These are phyloP conservation scores for Xenopus laevis DNA, from an alignment of 2,113 vertebrate species.

Conservation along the genomic window DNA sequence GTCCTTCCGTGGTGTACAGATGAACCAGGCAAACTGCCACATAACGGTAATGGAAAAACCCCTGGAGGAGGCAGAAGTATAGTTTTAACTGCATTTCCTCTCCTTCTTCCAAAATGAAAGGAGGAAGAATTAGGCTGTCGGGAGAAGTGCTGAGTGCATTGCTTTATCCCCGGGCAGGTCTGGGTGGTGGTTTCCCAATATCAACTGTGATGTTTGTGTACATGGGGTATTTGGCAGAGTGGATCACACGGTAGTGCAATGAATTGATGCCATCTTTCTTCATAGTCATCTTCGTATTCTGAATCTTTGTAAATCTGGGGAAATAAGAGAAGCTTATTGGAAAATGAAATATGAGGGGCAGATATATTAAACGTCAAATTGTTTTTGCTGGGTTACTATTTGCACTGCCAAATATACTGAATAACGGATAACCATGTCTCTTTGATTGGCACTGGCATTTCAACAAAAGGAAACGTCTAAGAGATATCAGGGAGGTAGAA, in stretches of 20 bases:
- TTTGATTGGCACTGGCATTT: too few relatives aligned
- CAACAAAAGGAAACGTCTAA: too few relatives aligned
- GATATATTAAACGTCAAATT: not conserved
- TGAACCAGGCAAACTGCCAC: not conserved
- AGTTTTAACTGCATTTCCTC: not conserved
- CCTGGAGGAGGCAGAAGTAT: not conserved
- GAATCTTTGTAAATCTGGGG: constrained; percentile 95
- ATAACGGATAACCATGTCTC: too few relatives aligned
- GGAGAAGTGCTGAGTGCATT: not conserved
- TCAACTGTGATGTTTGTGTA: constrained; percentile 97
- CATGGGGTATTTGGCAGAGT: constrained; percentile 80
- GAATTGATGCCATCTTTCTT: constrained; percentile 92
- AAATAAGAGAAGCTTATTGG: not conserved
- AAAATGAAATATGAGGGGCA: too few relatives aligned
- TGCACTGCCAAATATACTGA: too few relatives aligned
- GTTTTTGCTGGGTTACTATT: too few relatives aligned
- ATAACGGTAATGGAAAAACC: not conserved
- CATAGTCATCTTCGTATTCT: constrained; percentile 98
- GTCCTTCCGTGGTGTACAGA: not conserved
- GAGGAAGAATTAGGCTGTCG: not conserved
- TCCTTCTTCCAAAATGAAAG: not conserved
- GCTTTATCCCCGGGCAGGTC: constrained; percentile 78
- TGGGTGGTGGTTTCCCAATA: constrained; percentile 84
- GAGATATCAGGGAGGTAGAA: too few relatives aligned
- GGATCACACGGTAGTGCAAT: constrained; percentile 83